A percentile compares a stretch with the other conserved stretches of the same genome.
phyloP scores from a whole-genome alignment of 1,140 invertebrate genomes.

The Mya arenaria region DNA sequence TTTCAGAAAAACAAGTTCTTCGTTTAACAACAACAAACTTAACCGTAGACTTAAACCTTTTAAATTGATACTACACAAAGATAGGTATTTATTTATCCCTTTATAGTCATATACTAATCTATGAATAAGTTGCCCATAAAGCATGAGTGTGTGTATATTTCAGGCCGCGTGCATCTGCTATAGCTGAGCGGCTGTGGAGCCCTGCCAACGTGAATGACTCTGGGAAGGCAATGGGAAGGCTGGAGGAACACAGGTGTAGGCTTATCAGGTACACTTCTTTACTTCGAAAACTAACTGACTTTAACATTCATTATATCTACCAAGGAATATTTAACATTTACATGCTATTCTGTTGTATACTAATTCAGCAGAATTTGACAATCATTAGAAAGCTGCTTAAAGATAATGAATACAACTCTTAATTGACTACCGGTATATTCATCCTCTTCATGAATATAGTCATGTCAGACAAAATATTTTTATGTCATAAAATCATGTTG shows the following conservation, averaged over 20 bases:
- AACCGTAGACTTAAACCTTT: no score
- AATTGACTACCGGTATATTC: not conserved
- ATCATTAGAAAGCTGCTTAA: not conserved
- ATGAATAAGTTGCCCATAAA: no score
- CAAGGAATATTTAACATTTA: no score
- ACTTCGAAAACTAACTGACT: not conserved
- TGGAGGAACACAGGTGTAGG: slow-evolving; percentile 93
- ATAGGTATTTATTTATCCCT: no score
- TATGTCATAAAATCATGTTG: not conserved
- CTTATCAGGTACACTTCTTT: slow-evolving; percentile 85
- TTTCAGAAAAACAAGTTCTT: no score
- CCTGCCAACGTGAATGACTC: slow-evolving; percentile 78
- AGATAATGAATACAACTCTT: not conserved
- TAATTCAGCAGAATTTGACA: no score
- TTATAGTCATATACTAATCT: no score
- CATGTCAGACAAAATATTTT: not conserved
- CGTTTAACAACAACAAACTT: no score
- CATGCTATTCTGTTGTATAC: no score
- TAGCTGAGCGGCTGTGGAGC: slow-evolving; percentile 93
- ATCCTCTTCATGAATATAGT: not conserved
- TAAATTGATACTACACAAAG: no score
- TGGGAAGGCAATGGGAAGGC: slow-evolving; percentile 82
- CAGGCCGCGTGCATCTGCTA: slow-evolving; percentile 87
- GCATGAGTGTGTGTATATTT: no score
- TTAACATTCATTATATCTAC: not conserved